Conservation (phyloP, 2,113 vertebrate genomes). For the Mormoops blainvillei region DNA sequence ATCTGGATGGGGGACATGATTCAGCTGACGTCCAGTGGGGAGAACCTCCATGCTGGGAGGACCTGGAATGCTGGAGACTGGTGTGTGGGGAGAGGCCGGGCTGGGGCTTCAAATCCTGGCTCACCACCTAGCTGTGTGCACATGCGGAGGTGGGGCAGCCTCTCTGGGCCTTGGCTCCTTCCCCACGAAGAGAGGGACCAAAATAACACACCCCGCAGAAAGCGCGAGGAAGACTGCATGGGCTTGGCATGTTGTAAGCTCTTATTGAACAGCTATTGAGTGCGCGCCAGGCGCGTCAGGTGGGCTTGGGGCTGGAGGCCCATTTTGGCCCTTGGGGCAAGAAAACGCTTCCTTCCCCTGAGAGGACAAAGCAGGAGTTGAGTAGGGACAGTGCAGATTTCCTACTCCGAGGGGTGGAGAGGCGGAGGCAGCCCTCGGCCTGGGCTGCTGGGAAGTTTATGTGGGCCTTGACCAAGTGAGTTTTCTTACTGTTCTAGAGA, state of each 20-base stretch:
- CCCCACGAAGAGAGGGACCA: not conserved
- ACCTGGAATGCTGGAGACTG: not conserved
- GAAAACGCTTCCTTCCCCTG: not conserved
- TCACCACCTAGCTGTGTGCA: not conserved
- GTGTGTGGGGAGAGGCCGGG: not conserved
- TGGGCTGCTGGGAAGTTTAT: not conserved
- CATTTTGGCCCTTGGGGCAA: not conserved
- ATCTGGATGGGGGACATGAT: not conserved
- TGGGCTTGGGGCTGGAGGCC: not conserved
- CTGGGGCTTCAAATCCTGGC: too few species aligned
- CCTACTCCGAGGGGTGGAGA: not conserved
- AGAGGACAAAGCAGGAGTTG: too few species aligned
- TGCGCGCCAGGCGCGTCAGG: not conserved
- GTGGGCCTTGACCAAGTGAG: too few species aligned
- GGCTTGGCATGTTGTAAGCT: not conserved
- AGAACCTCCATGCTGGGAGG: not conserved
- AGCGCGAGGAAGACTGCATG: not conserved
- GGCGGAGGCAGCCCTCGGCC: not conserved
- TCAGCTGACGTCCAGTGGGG: not conserved
- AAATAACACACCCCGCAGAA: not conserved
- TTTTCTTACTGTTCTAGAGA: not conserved
- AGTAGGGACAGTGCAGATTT: not conserved
- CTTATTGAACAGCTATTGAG: not conserved
- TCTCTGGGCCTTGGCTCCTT: not conserved
- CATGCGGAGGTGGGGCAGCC: not conserved